These are phyloP conservation scores for Nothoprocta perdicaria DNA, from an alignment of 2,113 vertebrate genomes.

Conservation along the genomic window DNA sequence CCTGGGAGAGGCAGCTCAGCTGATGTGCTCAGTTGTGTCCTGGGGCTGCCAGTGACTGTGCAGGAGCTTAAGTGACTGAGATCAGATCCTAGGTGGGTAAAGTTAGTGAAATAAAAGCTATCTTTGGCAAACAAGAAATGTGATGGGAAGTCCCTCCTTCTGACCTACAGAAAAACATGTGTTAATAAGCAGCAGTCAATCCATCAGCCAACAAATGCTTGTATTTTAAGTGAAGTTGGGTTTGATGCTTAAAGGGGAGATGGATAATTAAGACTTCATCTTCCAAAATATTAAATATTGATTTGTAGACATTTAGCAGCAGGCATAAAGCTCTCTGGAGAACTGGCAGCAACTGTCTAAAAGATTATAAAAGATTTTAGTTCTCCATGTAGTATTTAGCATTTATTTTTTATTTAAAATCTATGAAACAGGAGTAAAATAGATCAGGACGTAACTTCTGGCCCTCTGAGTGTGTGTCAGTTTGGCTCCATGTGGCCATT, in stretches of 20 bases:
- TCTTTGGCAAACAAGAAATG: neutral
- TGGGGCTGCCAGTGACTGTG: neutral
- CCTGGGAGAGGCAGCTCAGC: neutral
- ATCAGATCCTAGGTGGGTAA: neutral
- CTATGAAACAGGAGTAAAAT: slow-evolving; percentile 69
- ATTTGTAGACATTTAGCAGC: slow-evolving; percentile 79
- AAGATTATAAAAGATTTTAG: slow-evolving; percentile 77
- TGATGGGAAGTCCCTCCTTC: slow-evolving; percentile 29
- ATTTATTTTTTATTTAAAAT: slow-evolving; percentile 76
- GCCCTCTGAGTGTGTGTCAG: neutral
- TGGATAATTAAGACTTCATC: slow-evolving; percentile 79
- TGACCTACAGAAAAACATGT: slow-evolving; percentile 59
- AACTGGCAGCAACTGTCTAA: slow-evolving; percentile 71
- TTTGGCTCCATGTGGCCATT: slow-evolving; percentile 47
- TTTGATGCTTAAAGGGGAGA: slow-evolving; percentile 72
- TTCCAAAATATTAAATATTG: slow-evolving; percentile 83
- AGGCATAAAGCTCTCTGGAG: slow-evolving; percentile 76
- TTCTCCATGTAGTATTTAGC: slow-evolving; percentile 74
- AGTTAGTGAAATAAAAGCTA: neutral
- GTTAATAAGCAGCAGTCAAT: slow-evolving; percentile 70
- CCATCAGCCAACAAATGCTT: slow-evolving; percentile 41
- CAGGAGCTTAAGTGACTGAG: neutral
- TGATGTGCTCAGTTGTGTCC: fast-evolving
- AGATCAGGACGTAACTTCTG: slow-evolving; percentile 58
- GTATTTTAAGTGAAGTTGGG: slow-evolving; percentile 65